Conservation (phyloP, 2,888 invertebrate genomes). For the Macrophya alboannulata region DNA sequence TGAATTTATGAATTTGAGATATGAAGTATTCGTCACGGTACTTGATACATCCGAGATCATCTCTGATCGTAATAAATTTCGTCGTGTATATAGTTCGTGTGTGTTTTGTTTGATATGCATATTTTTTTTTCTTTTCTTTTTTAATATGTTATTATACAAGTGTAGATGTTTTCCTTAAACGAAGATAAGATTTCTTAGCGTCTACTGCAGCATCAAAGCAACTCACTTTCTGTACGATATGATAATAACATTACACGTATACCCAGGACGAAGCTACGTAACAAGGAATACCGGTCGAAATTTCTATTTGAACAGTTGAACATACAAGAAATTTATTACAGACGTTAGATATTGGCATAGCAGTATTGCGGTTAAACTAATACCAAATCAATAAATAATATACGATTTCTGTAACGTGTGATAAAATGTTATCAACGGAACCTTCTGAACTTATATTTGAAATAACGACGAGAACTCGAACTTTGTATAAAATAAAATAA, state of each 20-base stretch:
- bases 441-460: not conserved
- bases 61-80: not conserved
- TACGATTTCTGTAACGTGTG: not conserved
- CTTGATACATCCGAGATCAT: not conserved
- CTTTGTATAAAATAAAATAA: not conserved
- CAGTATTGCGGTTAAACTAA: not conserved
- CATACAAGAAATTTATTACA: not conserved
- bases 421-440: not conserved
- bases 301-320: conserved; percentile 39
- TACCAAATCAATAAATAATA: not conserved
- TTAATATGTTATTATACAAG: too few relatives aligned
- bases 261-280: not conserved
- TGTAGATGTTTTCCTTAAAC: not conserved
- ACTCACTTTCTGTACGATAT: conserved; percentile 20
- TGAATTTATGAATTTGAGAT: not conserved
- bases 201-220: not conserved
- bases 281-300: not conserved
- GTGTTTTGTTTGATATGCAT: too few relatives aligned
- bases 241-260: not conserved
- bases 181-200: conserved; percentile 11
- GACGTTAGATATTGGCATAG: not conserved
- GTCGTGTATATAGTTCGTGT: too few relatives aligned
- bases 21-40: not conserved
- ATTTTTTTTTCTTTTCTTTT: not conserved
- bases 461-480: not conserved